Evolutionary conservation across 2,888 invertebrate genomes (phyloP).

Genomic region (Oegoconia quadripuncta): DNA sequence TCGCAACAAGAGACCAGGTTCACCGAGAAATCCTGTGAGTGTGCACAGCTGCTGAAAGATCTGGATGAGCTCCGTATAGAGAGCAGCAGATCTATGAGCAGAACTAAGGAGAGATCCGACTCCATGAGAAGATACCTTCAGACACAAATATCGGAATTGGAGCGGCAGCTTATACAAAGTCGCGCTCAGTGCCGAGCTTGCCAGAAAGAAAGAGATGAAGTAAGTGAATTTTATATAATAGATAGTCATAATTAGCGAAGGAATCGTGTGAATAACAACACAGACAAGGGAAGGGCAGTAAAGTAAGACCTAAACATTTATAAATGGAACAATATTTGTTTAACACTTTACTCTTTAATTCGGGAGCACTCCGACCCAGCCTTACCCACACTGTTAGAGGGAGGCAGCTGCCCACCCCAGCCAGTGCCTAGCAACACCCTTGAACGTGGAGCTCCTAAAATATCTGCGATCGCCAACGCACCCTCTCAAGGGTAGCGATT

Average conservation of each 20-base stretch:
- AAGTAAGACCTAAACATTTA: neutral
- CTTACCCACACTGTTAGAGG: too few species aligned
- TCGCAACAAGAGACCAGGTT: constrained; percentile 41
- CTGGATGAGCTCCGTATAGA: constrained; percentile 52
- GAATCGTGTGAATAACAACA: neutral
- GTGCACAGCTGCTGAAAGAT: constrained; percentile 38
- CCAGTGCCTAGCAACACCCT: too few species aligned
- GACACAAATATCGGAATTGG: constrained; percentile 58
- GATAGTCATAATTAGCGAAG: too few species aligned
- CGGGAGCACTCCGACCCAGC: neutral
- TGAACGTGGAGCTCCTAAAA: too few species aligned
- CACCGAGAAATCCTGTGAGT: constrained; percentile 49
- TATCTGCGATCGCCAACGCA: too few species aligned
- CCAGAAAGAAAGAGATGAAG: constrained; percentile 67
- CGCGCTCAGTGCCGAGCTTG: constrained; percentile 56
- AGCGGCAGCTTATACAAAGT: constrained; percentile 59
- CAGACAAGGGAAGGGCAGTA: neutral
- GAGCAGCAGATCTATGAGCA: constrained; percentile 36
- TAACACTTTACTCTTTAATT: neutral
- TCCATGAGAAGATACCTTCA: constrained; percentile 55
- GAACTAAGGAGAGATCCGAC: constrained; percentile 55
- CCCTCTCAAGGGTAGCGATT: too few species aligned
- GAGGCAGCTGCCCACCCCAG: too few species aligned
- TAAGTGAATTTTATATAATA: constrained; percentile 19
- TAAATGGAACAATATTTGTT: neutral